These are phyloP conservation scores for Uloborus plumipes DNA, from an alignment of 2,888 invertebrate species.

Conservation along the genomic window DNA sequence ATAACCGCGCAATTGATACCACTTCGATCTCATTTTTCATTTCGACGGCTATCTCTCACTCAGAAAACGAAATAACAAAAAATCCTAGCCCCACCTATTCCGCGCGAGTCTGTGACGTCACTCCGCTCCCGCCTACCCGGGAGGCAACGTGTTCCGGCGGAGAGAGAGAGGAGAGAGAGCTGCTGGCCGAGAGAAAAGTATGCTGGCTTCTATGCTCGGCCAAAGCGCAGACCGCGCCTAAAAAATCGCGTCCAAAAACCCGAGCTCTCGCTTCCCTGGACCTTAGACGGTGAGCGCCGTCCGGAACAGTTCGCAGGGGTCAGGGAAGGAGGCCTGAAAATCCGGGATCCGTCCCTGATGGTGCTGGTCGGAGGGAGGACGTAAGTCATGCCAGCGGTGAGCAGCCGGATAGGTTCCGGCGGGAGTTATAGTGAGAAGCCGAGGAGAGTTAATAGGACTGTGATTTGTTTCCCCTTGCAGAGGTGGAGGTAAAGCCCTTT, in stretches of 20 bases:
- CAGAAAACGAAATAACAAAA: neutral
- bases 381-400: constrained; percentile 52
- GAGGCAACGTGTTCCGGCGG: constrained; percentile 35
- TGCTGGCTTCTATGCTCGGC: constrained; percentile 31
- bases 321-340: neutral
- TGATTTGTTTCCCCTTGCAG: constrained; percentile 33
- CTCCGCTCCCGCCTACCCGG: constrained; percentile 27
- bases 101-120: constrained; percentile 47
- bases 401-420: constrained; percentile 46
- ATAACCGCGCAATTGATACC: neutral
- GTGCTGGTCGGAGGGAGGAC: constrained; percentile 37
- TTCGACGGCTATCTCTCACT: neutral
- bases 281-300: constrained; percentile 1
- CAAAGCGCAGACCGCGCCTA: constrained; percentile 34
- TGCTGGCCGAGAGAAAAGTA: constrained; percentile 19
- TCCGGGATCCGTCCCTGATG: constrained; percentile 25
- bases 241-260: neutral
- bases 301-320: neutral
- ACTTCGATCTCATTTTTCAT: neutral
- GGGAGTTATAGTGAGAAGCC: constrained; percentile 17
- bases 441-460: constrained; percentile 29
- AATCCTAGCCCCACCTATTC: constrained; percentile 19
- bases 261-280: neutral
- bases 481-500: constrained; percentile 53
- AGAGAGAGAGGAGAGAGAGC: constrained; percentile 15